Conservation (phyloP, 2,797 vertebrate genomes). For the Schizopygopsis malacanthus region DNA sequence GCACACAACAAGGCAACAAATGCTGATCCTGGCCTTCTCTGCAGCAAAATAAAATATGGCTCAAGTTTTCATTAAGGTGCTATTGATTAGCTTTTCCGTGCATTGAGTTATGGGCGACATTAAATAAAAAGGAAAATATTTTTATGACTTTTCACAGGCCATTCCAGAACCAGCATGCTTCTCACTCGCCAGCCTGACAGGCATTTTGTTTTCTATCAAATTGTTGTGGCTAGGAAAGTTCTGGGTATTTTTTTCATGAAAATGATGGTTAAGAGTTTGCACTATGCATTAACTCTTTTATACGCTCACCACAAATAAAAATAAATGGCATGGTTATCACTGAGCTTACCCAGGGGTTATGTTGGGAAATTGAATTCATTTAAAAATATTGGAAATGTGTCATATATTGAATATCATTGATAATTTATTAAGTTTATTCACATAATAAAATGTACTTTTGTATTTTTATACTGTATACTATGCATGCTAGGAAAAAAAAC, state of each 20-base stretch:
- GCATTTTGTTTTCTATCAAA: slow-evolving; percentile 78
- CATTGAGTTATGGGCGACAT: slow-evolving; percentile 99
- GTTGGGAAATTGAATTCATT: not conserved
- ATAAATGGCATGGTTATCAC: not conserved
- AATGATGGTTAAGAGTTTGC: slow-evolving; percentile 4
- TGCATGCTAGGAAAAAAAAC: not conserved
- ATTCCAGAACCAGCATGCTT: slow-evolving; percentile 83
- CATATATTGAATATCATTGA: not conserved
- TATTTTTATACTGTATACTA: not conserved
- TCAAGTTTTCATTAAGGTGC: slow-evolving; percentile 99
- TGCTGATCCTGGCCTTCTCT: slow-evolving; percentile 95
- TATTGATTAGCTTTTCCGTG: slow-evolving; percentile 99
- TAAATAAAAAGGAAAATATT: slow-evolving; percentile 99
- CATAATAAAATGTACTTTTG: not conserved
- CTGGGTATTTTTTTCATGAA: slow-evolving; percentile 36
- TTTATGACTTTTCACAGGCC: slow-evolving; percentile 96
- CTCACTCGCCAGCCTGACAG: slow-evolving; percentile 75
- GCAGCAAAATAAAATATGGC: slow-evolving; percentile 98
- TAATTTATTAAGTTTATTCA: not conserved
- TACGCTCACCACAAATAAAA: not conserved
- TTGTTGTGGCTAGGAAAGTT: slow-evolving; percentile 76
- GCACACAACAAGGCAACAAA: slow-evolving; percentile 85
- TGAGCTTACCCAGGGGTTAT: not conserved
- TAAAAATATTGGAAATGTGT: not conserved
- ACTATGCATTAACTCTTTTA: not conserved